These are phyloP conservation scores for Seriola quinqueradiata DNA, from an alignment of 2,113 vertebrate genomes.

Conservation along the genomic window DNA sequence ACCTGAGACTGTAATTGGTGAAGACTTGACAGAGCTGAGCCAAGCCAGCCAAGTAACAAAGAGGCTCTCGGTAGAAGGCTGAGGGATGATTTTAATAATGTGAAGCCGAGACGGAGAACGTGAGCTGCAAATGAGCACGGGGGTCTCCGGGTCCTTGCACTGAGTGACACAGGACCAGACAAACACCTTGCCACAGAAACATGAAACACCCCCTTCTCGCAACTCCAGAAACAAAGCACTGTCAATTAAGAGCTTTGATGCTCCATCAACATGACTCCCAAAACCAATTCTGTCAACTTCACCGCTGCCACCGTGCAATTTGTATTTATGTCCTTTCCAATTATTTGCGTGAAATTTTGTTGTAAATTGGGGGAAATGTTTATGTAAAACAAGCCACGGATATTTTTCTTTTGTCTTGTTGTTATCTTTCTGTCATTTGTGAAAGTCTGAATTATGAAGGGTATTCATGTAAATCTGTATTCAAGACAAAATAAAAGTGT, in stretches of 20 bases:
- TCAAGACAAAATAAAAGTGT: neutral
- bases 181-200: constrained; percentile 88
- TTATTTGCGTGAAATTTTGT: constrained; percentile 77
- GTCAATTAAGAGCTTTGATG: constrained; percentile 85
- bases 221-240: constrained; percentile 79
- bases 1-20: constrained; percentile 99
- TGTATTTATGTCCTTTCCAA: constrained; percentile 80
- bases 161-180: constrained; percentile 97
- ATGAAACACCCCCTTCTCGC: constrained; percentile 86
- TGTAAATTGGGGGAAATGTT: constrained; percentile 73
- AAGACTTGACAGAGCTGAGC: constrained; percentile 97
- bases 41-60: constrained; percentile 98
- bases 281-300: constrained; percentile 80
- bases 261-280: constrained; percentile 75
- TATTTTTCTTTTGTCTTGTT: constrained; percentile 37
- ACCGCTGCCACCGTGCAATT: constrained; percentile 68
- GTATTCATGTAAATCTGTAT: constrained; percentile 41
- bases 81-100: constrained; percentile 99
- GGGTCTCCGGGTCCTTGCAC: constrained; percentile 96
- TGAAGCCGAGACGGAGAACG: constrained; percentile 91
- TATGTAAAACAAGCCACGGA: constrained; percentile 58
- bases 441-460: constrained; percentile 60
- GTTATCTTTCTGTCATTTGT: constrained; percentile 59
- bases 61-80: constrained; percentile 94
- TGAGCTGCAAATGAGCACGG: constrained; percentile 95